Evolutionary conservation across 2,113 vertebrate species (phyloP), one percentile per base, ranked within the genome.

Genomic region (Desmodus rotundus): DNA sequence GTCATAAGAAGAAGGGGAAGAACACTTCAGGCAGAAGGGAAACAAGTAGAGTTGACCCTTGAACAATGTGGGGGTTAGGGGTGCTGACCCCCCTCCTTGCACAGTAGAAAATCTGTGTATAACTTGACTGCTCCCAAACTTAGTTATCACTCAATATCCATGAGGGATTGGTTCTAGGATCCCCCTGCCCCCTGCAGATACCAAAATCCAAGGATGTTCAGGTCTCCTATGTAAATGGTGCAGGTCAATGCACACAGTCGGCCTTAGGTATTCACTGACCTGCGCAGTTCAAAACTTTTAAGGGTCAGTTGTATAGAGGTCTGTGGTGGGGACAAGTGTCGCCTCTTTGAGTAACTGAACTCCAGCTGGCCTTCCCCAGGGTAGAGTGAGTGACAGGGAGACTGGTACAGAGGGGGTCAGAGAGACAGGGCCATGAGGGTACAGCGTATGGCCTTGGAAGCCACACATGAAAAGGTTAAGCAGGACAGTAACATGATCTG

Each of bases 371-470:
- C 78, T 84, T 87, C 78, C 36, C 26, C 38, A 45, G 31, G 17
- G 19, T 19, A 47, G 45, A 73, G 15, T 31, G 58, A 84, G 9
- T 1, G 15, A 77, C 36, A 47, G 24, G 13, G 14, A 61, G 15
- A 15, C 14, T 16, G 63, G 28, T 0, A 5, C 2, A 9, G 67
- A 45, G 11, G 26, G 47, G 26, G 58, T 28, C 65, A 50, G 65
- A 78, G 85, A 36, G 10, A 52, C 2, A 4, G 61, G n/a, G 8
- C 81, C 12, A 4, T 13, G 0, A 1, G 5, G 19, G 77, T 24
- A 31, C 19, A 4, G 41, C 0, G 1, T 0, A 16, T 12, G 89
- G 52, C 36, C 2, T 0, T 5, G 45, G 36, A 56, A 7, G 33
- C 45, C 81, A 50, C 0, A 2, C 28, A 0, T 10, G 6, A 36